Conservation (phyloP, 30 jellyfish, hydroid and myxozoan species). For the Aurelia aurita region DNA sequence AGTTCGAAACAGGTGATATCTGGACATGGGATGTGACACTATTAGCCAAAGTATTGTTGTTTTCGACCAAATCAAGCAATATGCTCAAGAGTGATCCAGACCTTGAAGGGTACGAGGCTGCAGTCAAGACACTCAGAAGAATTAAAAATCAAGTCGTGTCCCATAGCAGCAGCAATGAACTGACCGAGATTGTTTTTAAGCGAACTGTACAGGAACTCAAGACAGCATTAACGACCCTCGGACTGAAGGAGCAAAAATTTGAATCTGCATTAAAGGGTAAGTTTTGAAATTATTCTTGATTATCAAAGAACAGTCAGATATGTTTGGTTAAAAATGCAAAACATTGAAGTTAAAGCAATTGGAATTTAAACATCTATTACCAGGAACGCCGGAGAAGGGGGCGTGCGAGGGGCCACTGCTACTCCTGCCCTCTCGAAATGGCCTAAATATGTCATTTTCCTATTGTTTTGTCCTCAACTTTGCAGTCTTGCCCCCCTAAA, state of each 20-base stretch:
- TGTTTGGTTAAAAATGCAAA: too few species aligned
- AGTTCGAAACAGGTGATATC: conserved; percentile 20
- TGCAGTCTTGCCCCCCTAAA: too few species aligned
- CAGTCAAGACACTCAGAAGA: neutral
- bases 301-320: too few species aligned
- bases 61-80: neutral
- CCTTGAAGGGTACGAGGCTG: neutral
- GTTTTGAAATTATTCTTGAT: neutral
- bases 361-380: too few species aligned
- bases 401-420: too few species aligned
- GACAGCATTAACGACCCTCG: neutral
- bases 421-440: too few species aligned
- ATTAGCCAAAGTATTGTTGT: conserved; percentile 6
- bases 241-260: conserved; percentile 6
- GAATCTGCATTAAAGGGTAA: neutral
- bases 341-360: too few species aligned
- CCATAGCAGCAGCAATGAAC: neutral
- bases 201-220: neutral
- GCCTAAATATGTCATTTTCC: too few species aligned
- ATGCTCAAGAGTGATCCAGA: neutral
- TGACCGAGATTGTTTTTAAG: neutral
- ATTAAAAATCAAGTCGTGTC: conserved; percentile 1
- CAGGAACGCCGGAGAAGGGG: too few species aligned
- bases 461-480: too few species aligned
- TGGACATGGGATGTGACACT: conserved; percentile 22